Evolutionary conservation across 2,113 vertebrate species (phyloP).

Genomic region (Ia io): DNA sequence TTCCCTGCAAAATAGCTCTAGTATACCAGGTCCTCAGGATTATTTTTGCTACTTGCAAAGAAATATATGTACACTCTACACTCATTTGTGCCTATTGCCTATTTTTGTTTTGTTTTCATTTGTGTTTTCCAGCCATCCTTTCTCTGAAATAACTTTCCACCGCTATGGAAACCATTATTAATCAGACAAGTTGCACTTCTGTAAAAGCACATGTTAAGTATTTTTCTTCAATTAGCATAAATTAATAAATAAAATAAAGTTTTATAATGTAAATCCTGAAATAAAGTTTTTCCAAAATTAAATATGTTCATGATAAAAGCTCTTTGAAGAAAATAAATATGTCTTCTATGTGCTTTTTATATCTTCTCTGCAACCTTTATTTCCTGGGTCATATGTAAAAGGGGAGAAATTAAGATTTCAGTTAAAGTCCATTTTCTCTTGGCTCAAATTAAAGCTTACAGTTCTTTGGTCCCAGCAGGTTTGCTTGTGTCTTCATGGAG

Average conservation of each 20-base stretch:
- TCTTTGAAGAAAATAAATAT: neutral
- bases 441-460: neutral
- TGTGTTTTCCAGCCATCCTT: neutral
- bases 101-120: neutral
- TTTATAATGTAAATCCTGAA: neutral
- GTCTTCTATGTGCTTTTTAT: neutral
- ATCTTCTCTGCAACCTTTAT: neutral
- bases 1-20: neutral
- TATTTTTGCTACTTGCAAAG: neutral
- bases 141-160: neutral
- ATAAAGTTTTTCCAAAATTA: neutral
- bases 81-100: neutral
- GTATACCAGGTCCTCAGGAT: neutral
- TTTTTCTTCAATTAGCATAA: neutral
- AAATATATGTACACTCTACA: neutral
- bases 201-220: neutral
- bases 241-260: neutral
- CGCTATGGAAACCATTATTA: neutral
- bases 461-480: neutral
- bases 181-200: neutral
- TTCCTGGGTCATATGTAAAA: neutral
- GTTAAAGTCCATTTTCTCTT: neutral
- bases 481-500: neutral
- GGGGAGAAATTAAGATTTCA: neutral
- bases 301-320: neutral